phyloP scores from a whole-genome alignment of 92 coral and sea anemone species.

The Zoanthus sociatus region DNA sequence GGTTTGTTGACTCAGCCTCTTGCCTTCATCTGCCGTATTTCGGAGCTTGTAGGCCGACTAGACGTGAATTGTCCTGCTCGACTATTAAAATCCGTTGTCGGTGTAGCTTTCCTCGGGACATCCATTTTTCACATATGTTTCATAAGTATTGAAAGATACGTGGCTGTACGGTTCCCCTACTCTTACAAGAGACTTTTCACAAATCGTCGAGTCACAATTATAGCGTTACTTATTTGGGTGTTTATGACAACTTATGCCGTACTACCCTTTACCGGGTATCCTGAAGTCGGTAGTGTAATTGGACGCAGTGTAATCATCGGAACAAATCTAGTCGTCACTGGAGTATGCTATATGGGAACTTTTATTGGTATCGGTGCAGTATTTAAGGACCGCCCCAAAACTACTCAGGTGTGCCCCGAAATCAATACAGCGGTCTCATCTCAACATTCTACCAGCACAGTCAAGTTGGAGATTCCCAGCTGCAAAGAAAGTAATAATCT shows the following conservation, averaged over 20 bases:
- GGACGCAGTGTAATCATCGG: background rate
- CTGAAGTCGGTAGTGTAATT: background rate
- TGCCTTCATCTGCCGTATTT: no score
- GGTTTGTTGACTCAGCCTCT: background rate
- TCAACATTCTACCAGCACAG: background rate
- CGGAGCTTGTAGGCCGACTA: background rate
- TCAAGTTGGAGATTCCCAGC: background rate
- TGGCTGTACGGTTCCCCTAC: constrained; percentile 5
- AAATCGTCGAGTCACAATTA: background rate
- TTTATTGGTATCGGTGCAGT: background rate
- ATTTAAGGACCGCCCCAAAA: background rate
- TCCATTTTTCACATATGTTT: background rate
- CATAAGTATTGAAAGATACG: constrained; percentile 17
- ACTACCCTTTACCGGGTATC: background rate
- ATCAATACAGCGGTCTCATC: background rate
- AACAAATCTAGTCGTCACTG: background rate
- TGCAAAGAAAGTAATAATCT: background rate
- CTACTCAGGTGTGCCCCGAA: background rate
- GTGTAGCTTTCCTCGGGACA: background rate
- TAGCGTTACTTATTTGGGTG: background rate
- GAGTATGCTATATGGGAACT: background rate
- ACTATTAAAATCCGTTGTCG: background rate
- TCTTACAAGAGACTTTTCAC: background rate
- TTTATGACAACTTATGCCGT: background rate
- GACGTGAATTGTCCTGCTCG: background rate